These are phyloP conservation scores for Sylvilagus bachmani DNA, from an alignment of 2,113 vertebrate genomes.

Conservation along the genomic window DNA sequence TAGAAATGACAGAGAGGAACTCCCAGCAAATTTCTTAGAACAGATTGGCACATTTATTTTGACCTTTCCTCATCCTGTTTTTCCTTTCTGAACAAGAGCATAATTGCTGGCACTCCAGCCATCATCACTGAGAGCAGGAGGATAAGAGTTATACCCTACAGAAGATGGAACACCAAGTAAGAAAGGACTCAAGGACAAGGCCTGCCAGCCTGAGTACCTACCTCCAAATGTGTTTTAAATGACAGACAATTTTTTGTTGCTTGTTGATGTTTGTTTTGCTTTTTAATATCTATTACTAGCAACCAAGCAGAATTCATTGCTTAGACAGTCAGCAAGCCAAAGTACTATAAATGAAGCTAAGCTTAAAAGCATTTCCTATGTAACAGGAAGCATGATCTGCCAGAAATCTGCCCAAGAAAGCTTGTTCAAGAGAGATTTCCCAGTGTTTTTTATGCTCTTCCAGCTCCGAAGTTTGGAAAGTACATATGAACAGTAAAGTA, in stretches of 20 bases:
- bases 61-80: background rate
- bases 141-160: background rate
- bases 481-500: slow-evolving; percentile 64
- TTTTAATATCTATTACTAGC: slow-evolving; percentile 60
- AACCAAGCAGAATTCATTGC: slow-evolving; percentile 63
- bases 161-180: background rate
- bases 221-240: background rate
- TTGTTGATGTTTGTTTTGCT: background rate
- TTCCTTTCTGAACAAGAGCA: background rate
- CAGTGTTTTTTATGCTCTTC: slow-evolving; percentile 73
- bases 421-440: slow-evolving; percentile 73
- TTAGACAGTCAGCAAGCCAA: slow-evolving; percentile 47
- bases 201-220: background rate
- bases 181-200: background rate
- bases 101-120: background rate
- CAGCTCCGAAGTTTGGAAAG: slow-evolving; percentile 72
- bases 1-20: background rate
- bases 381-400: slow-evolving; percentile 66
- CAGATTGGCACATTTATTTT: background rate
- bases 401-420: slow-evolving; percentile 71
- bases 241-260: background rate
- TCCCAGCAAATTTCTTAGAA: slow-evolving; percentile 26
- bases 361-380: slow-evolving; percentile 72
- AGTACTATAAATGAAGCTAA: slow-evolving; percentile 59
- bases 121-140: background rate